Percentiles rank a stretch among this genome's conserved stretches.
These are phyloP conservation scores for Chesias legatella DNA, from an alignment of 2,888 invertebrate species.

Conservation along the genomic window DNA sequence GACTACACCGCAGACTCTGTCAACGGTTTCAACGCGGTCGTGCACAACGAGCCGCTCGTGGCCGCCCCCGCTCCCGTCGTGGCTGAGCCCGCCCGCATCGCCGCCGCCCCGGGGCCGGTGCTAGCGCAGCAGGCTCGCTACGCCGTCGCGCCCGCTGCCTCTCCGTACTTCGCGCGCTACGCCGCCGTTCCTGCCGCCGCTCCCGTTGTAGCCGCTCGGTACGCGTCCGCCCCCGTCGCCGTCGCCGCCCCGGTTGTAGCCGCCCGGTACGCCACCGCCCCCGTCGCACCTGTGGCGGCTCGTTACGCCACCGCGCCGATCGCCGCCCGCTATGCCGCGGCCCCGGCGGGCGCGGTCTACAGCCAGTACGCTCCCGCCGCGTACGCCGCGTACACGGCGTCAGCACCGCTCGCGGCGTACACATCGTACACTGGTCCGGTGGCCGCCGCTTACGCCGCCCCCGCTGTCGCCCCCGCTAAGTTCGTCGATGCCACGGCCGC, in stretches of 20 bases:
- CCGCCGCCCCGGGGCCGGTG: constrained; percentile 26
- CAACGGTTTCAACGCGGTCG: constrained; percentile 68
- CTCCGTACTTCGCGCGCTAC: constrained; percentile 42
- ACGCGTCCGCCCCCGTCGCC: constrained; percentile 32
- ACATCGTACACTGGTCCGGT: constrained; percentile 23
- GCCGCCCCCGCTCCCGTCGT: constrained; percentile 35
- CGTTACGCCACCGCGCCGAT: constrained; percentile 27
- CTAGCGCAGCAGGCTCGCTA: constrained; percentile 30
- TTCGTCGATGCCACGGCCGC: constrained; percentile 72
- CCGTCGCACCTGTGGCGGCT: constrained; percentile 28
- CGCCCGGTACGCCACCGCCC: constrained; percentile 40
- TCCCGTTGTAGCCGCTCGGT: constrained; percentile 23
- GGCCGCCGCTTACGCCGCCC: constrained; percentile 31
- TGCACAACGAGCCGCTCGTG: constrained; percentile 58
- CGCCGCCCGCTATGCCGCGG: constrained; percentile 27
- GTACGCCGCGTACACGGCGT: constrained; percentile 32
- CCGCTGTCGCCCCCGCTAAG: constrained; percentile 84
- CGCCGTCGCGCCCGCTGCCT: constrained; percentile 64
- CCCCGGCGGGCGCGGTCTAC: constrained; percentile 38
- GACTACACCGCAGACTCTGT: constrained; percentile 66
- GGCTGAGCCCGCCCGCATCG: constrained; percentile 44
- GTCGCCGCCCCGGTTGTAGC: constrained; percentile 37
- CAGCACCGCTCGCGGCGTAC: constrained; percentile 29
- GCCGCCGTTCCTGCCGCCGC: constrained; percentile 34
- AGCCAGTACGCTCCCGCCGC: constrained; percentile 27